phyloP scores from a whole-genome alignment of 2,888 invertebrate species.

The Caradrina kadenii region DNA sequence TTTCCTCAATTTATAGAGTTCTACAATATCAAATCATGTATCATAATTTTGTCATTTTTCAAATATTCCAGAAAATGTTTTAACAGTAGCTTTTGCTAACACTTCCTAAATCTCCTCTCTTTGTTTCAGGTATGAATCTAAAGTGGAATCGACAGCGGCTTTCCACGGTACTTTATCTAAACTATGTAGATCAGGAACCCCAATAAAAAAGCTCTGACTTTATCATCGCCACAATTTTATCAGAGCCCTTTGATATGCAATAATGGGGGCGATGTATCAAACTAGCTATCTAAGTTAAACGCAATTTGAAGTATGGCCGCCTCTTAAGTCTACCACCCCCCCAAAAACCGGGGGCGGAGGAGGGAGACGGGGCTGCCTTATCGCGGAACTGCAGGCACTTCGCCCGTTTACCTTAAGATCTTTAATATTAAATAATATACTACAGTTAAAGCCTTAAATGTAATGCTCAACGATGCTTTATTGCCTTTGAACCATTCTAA shows the following conservation, averaged over 20 bases:
- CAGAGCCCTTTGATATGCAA: constrained; percentile 88
- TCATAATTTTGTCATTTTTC: neutral
- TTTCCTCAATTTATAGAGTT: neutral
- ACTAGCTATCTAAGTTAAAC: constrained; percentile 90
- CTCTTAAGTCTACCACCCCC: constrained; percentile 86
- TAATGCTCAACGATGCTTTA: constrained; percentile 78
- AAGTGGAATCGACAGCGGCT: constrained; percentile 60
- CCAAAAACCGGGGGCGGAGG: constrained; percentile 76
- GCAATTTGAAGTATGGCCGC: constrained; percentile 89
- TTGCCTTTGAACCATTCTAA: constrained; percentile 63
- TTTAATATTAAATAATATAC: constrained; percentile 90
- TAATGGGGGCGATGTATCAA: constrained; percentile 89
- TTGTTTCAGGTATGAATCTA: constrained; percentile 76
- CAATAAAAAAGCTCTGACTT: constrained; percentile 71
- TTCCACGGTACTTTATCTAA: constrained; percentile 56
- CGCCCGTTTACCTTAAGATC: constrained; percentile 89
- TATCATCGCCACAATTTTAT: constrained; percentile 81
- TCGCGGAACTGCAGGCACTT: constrained; percentile 90
- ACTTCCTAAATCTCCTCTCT: constrained; percentile 40
- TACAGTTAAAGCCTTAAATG: constrained; percentile 86
- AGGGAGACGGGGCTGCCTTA: constrained; percentile 80
- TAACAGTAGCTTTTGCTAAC: neutral
- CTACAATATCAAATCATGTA: no score
- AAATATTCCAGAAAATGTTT: neutral
- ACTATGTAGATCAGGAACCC: constrained; percentile 71